A percentile compares a stretch with the other conserved stretches of the same genome.
Evolutionary conservation across 1,140 invertebrate species (phyloP).

Genomic region (Arion vulgaris): DNA sequence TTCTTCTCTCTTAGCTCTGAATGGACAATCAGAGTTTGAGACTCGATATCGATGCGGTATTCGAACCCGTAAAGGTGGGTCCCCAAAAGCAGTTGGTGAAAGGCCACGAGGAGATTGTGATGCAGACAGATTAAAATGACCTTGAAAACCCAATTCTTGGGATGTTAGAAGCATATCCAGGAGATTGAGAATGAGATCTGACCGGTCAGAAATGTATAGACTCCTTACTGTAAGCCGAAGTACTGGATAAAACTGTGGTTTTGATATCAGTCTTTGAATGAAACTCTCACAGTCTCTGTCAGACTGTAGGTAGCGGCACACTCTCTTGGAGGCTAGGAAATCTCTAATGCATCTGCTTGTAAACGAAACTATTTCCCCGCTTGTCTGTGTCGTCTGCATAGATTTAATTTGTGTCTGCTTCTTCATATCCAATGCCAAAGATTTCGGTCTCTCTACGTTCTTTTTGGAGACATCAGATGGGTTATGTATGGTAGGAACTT

Average conservation of each 20-base stretch:
- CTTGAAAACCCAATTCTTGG: slow-evolving; percentile 26
- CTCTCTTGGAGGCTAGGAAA: slow-evolving; percentile 45
- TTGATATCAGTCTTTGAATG: slow-evolving; percentile 37
- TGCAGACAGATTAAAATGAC: neutral
- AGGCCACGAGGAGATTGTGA: slow-evolving; percentile 3
- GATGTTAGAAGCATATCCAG: slow-evolving; percentile 41
- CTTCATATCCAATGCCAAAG: slow-evolving; percentile 13
- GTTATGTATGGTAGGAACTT: slow-evolving; percentile 6
- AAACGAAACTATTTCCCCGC: slow-evolving; percentile 39
- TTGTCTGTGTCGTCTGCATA: slow-evolving; percentile 22
- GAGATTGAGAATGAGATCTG: slow-evolving; percentile 38
- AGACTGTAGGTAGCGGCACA: slow-evolving; percentile 44
- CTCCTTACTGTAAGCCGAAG: slow-evolving; percentile 40
- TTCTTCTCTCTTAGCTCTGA: slow-evolving; percentile 33
- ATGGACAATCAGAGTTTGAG: slow-evolving; percentile 25
- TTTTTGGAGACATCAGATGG: slow-evolving; percentile 2
- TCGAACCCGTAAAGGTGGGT: neutral
- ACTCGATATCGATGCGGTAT: slow-evolving; percentile 17
- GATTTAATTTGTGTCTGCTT: neutral
- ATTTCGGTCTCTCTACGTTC: slow-evolving; percentile 15
- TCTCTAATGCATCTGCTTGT: slow-evolving; percentile 49
- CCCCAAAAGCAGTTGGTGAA: slow-evolving; percentile 16
- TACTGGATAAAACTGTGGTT: slow-evolving; percentile 44
- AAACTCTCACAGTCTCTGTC: slow-evolving; percentile 41
- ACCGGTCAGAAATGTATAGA: slow-evolving; percentile 37